Percentiles rank a stretch among this genome's conserved stretches.
Conservation (phyloP, 2,888 invertebrate species). For the Agriotes lineatus region DNA sequence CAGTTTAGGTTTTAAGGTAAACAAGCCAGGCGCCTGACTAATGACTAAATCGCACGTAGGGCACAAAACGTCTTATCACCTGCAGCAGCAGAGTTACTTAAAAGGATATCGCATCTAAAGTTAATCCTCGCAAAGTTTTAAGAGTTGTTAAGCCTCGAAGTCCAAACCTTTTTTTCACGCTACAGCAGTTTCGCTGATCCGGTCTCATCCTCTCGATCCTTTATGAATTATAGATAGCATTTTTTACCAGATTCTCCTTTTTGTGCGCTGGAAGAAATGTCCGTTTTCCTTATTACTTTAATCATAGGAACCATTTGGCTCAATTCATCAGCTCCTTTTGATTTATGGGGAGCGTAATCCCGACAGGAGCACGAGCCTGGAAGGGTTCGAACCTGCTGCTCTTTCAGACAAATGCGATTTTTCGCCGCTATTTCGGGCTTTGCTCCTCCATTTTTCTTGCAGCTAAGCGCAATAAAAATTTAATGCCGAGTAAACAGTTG, state of each 20-base stretch:
- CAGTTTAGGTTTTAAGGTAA: too few relatives aligned
- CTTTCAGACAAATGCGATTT: constrained; percentile 30
- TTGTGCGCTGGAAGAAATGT: constrained; percentile 58
- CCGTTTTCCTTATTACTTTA: constrained; percentile 66
- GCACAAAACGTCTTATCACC: too few relatives aligned
- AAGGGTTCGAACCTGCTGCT: constrained; percentile 33
- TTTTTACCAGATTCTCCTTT: constrained; percentile 63
- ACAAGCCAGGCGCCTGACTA: too few relatives aligned
- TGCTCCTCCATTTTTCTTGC: constrained; percentile 22
- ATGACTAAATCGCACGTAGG: too few relatives aligned
- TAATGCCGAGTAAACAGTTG: constrained; percentile 14
- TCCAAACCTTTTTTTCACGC: constrained; percentile 48
- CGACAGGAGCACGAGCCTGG: constrained; percentile 15
- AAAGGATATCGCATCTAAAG: constrained; percentile 42
- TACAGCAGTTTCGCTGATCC: constrained; percentile 57
- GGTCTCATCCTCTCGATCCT: constrained; percentile 59
- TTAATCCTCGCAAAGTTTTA: constrained; percentile 48
- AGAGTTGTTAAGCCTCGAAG: constrained; percentile 47
- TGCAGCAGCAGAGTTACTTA: constrained; percentile 32
- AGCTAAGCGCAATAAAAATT: constrained; percentile 21
- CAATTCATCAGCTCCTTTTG: constrained; percentile 64
- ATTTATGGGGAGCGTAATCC: constrained; percentile 57
- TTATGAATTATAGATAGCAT: constrained; percentile 66
- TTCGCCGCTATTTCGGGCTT: constrained; percentile 14
- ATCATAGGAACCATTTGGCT: constrained; percentile 67